Evolutionary conservation across 2,113 vertebrate genomes (phyloP), one percentile per base, ranked within the genome.

Genomic region (Seriola rivoliana): DNA sequence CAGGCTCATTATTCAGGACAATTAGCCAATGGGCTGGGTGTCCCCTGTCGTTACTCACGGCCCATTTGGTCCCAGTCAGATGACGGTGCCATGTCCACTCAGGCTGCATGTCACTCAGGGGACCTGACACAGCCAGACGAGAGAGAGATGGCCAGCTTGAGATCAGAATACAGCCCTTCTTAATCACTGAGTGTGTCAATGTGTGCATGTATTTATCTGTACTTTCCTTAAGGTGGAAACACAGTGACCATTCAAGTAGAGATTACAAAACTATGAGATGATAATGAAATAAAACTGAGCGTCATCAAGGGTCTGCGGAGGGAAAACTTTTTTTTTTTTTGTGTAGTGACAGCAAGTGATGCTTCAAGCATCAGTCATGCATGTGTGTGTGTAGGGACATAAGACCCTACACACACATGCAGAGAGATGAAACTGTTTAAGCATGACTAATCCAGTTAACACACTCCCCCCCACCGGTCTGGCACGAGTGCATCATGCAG

Each of bases 21-120:
- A 92, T 93, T 92, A 90, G 88, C 93, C 93, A 88, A 92, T 90
- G 85, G 88, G 81, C 82, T 85, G 48, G 1, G 80, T 75, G 78
- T 85, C 81, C 69, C 71, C 82, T 72, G 84, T 85, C 78, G 34
- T 92, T 88, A 87, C 75, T 93, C 88, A 90, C 17, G 87, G 84
- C 86, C 89, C 87, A 88, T 94, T 93, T 93, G 85, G 80, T 83
- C 87, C 40, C 81, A 82, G 84, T 91, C 76, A 86, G 85, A 91
- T 91, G 86, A 93, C 52, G 36, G 67, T 85, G 92, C 86, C 89
- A 85, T 85, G 91, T 91, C 84, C 76, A 70, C 68, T 92, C 89
- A 86, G 84, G 57, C 83, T 75, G 46, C 40, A 71, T 70, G 91
- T 87, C 93, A 90, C 81, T 93, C 92, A 80, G 25, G 58, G 63